Percentiles rank a stretch among this genome's conserved stretches.
phyloP scores from a whole-genome alignment of 1,140 invertebrate species.

The Chionoecetes opilio region DNA sequence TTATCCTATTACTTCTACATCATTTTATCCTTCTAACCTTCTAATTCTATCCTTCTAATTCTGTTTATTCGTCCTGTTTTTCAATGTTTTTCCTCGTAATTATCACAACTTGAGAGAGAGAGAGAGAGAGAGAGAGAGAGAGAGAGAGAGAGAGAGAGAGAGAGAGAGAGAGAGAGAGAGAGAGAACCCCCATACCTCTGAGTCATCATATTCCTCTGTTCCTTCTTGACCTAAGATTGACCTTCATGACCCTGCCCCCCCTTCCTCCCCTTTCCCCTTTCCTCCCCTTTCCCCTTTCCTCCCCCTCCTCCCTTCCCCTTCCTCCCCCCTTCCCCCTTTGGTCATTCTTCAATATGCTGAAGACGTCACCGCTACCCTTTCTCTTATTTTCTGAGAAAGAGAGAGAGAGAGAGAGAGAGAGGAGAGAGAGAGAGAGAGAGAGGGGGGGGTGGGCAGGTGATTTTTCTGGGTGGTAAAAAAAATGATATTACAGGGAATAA shows the following conservation, averaged over 20 bases:
- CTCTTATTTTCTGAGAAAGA: not conserved
- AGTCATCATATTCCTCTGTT: slow-evolving; percentile 10
- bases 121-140: not conserved
- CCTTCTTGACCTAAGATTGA: not conserved
- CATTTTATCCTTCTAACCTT: too few species aligned
- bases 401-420: too few species aligned
- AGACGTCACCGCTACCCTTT: slow-evolving; percentile 1
- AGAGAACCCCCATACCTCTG: not conserved
- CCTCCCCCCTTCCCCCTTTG: not conserved
- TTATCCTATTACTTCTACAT: too few species aligned
- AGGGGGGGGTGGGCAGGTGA: too few species aligned
- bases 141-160: not conserved
- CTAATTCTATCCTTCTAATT: too few species aligned
- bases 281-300: not conserved
- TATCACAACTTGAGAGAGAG: too few species aligned
- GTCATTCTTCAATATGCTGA: not conserved
- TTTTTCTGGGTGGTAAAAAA: too few species aligned
- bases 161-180: not conserved
- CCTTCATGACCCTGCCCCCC: not conserved
- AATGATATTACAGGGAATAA: too few species aligned
- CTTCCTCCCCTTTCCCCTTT: not conserved
- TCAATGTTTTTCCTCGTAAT: too few species aligned
- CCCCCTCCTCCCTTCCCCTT: not conserved
- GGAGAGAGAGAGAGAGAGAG: too few species aligned
- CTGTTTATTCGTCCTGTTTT: too few species aligned